Percentiles rank a stretch among this genome's conserved stretches.
Conservation (phyloP, 2,888 invertebrate species). For the Strigamia transsilvanica region DNA sequence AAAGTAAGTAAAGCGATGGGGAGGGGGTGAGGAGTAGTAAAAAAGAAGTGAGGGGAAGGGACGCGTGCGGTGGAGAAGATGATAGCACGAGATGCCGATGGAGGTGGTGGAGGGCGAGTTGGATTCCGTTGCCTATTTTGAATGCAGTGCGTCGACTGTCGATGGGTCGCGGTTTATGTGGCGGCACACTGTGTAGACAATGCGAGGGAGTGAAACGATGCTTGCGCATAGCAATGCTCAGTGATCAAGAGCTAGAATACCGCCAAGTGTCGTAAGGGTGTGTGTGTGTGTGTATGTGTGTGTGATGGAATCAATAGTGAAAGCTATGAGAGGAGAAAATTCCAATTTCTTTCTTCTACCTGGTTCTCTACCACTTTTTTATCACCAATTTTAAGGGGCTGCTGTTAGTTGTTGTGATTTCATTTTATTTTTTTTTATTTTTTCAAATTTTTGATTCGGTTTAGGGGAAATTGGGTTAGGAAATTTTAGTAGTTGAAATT, state of each 20-base stretch:
- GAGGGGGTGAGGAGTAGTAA: conserved; percentile 4
- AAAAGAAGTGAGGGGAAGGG: conserved; percentile 13
- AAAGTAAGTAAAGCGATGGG: conserved; percentile 13
- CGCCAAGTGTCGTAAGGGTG: conserved; percentile 46
- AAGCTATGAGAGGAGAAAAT: conserved; percentile 47
- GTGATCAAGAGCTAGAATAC: conserved; percentile 43
- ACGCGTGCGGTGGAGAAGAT: conserved; percentile 1
- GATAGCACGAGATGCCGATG: conserved; percentile 45
- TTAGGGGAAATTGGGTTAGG: no score
- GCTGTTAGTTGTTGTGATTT: neutral
- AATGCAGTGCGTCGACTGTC: conserved; percentile 49
- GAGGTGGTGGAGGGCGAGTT: neutral
- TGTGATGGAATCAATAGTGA: conserved; percentile 47
- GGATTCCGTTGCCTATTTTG: conserved; percentile 40
- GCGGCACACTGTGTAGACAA: conserved; percentile 49
- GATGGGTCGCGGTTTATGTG: conserved; percentile 49
- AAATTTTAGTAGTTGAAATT: no score
- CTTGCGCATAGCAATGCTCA: conserved; percentile 47
- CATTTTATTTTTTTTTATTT: neutral
- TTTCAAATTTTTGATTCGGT: neutral
- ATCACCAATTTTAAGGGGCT: neutral
- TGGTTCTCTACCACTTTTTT: neutral
- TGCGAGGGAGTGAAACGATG: conserved; percentile 49
- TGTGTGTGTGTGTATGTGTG: conserved; percentile 16
- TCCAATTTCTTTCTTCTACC: conserved; percentile 31